Base-by-base conservation (phyloP, 2,888 invertebrate genomes). In the Hoplodrina ambigua region DNA sequence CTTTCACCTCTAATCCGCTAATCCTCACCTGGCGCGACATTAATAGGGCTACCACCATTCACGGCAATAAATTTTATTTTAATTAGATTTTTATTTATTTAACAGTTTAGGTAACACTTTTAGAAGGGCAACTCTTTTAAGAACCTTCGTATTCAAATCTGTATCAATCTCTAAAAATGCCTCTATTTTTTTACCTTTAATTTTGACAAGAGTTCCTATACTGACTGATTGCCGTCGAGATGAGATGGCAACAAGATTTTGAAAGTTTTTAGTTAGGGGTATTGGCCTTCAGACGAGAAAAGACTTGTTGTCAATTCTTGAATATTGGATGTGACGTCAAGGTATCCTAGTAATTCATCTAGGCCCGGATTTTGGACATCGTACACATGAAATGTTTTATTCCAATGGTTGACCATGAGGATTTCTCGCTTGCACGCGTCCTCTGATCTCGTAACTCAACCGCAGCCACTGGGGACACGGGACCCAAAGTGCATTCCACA, bases 401-500 rank as follows among this genome's bases (percentile, higher is more conserved):
- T 59, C 46, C 53, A 33, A 55, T 53, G 62, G 61, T 30, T 54
- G 54, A 25, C 20, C 33, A 66, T 52, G 44, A 57, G 54, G 73
- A 79, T 73, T 78, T 65, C 20, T 59, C 57, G 55, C 41, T 55
- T 33, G 69, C 76, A 68, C 56, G n/a, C 68, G 55, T 37, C 64
- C 65, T 65, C 64, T 76, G 76, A 72, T 68, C 60, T 60, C 56
- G 58, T 66, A 60, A 64, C 65, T 54, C 57, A 65, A 78, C 80
- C 80, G 64, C 80, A 78, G 25, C 53, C 67, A 65, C 46, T 41
- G 13, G 69, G 59, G 74, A 59, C 59, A 52, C 6, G 57, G 11
- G 44, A 66, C 64, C 57, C 67, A 78, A 75, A 72, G 44, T 75
- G 75, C 80, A 80, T 80, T 75, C 78, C 74, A n/a, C 59, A 69